Evolutionary conservation across 1,140 invertebrate genomes (phyloP).

Genomic region (Heliconius eleuchia): DNA sequence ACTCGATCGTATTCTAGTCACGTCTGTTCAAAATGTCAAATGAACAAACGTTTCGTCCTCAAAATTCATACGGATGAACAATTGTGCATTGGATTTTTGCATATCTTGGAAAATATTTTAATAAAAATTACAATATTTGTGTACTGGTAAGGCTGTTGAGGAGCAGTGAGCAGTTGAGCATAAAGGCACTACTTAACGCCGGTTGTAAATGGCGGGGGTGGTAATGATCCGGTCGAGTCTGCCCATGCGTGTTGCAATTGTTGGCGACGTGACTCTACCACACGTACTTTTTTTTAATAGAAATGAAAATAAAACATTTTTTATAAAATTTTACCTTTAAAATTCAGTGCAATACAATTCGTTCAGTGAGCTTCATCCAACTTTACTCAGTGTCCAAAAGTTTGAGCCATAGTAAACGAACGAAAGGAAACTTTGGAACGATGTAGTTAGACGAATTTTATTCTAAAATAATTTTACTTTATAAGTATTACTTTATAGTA

Average conservation of each 20-base stretch:
- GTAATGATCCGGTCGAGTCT: too few relatives aligned
- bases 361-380: not conserved
- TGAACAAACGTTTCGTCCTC: conserved; percentile 9
- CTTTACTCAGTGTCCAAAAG: not conserved
- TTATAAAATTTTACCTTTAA: not conserved
- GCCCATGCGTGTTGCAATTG: too few relatives aligned
- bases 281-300: not conserved
- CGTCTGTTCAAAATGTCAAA: conserved; percentile 12
- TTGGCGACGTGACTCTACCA: too few relatives aligned
- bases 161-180: too few relatives aligned
- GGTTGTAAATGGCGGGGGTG: too few relatives aligned
- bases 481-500: not conserved
- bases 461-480: not conserved
- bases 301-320: not conserved
- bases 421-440: not conserved
- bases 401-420: not conserved
- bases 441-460: conserved; percentile 3
- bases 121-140: too few relatives aligned
- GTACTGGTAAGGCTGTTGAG: too few relatives aligned
- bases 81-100: not conserved
- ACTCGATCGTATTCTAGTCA: not conserved
- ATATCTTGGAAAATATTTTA: conserved; percentile 4
- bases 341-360: not conserved
- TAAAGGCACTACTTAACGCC: too few relatives aligned
- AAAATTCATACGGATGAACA: not conserved